Evolutionary conservation across 2,113 vertebrate species (phyloP), one percentile per base, ranked within the genome.

Genomic region (Oxyura jamaicensis): DNA sequence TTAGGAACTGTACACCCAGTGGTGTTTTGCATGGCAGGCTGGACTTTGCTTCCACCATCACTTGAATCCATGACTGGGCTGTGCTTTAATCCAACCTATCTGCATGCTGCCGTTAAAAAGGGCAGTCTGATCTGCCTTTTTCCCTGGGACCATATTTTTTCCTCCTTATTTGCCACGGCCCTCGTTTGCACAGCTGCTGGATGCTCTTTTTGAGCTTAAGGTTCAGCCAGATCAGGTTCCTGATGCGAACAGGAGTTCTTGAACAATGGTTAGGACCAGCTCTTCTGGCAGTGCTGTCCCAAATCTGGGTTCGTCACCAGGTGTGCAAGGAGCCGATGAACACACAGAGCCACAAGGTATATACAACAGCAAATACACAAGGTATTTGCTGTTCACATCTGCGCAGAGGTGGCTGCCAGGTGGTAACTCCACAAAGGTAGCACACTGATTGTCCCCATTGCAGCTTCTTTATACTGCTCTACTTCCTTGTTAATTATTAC

Each of bases 161-260:
- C 3, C 31, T 6, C 11, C 39, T 71, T 69, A 21, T 19, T 69
- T 80, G 21, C 50, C 16, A 48, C 36, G 75, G 50, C 63, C 13
- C n/a, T 53, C 17, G 60, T 94, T 95, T 95, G 72, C 19, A 67
- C 91, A 92, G 88, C 83, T 95, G 92, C 52, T 72, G 58, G 83
- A 75, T 72, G 91, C 59, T 39, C 69, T 78, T 20, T 41, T 79
- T 8, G 26, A 52, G 80, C 48, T 67, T 93, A 72, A 56, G 78
- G 85, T 91, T 91, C 76, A 90, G 36, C 48, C 55, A 28, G 48
- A 75, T 87, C 35, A 29, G 0, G 8, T 93, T 93, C 65, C 63
- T 55, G 26, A 35, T 44, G 35, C 65, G 15, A 56, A 23, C 16
- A 36, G 20, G 53, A 91, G 72, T 12, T 77, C 6, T 74, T 35